Evolutionary conservation across 30 jellyfish, hydroid and myxozoan genomes (phyloP).

Genomic region (Aurelia sp.): DNA sequence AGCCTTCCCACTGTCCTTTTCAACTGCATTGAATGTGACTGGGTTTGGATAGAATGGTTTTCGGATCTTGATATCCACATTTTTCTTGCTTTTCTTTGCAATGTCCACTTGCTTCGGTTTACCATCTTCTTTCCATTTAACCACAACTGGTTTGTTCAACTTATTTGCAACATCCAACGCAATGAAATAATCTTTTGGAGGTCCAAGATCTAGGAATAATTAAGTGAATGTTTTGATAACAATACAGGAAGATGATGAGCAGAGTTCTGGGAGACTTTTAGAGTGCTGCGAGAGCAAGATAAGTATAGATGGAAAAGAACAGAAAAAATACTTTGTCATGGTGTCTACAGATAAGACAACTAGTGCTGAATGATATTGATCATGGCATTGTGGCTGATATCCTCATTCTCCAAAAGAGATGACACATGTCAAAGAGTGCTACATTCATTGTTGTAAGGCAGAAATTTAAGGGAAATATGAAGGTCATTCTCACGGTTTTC

Average conservation of each 20-base stretch:
- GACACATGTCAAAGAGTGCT: too few species aligned
- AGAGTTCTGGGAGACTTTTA: too few species aligned
- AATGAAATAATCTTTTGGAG: conserved; percentile 9
- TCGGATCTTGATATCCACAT: background rate
- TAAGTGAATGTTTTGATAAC: background rate
- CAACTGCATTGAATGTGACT: conserved; percentile 19
- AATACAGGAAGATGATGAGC: background rate
- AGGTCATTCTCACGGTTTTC: too few species aligned
- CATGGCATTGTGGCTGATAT: too few species aligned
- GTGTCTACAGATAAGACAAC: too few species aligned
- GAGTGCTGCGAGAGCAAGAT: background rate
- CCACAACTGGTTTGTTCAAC: conserved; percentile 7
- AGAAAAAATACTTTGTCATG: background rate
- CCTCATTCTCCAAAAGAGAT: too few species aligned
- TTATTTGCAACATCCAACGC: conserved; percentile 14
- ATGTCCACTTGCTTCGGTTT: conserved; percentile 11
- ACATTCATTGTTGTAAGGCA: too few species aligned
- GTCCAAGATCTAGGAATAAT: conserved; percentile 10
- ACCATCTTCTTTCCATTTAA: conserved; percentile 45
- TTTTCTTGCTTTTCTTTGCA: conserved; percentile 1
- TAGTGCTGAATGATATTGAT: too few species aligned
- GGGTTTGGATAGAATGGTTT: conserved; percentile 55
- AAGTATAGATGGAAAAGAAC: background rate
- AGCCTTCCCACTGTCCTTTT: conserved; percentile 5
- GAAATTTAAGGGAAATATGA: too few species aligned